A percentile compares a stretch with the other conserved stretches of the same genome.
phyloP scores from a whole-genome alignment of 2,888 invertebrate species.

The Lasioglossum calceatum region DNA sequence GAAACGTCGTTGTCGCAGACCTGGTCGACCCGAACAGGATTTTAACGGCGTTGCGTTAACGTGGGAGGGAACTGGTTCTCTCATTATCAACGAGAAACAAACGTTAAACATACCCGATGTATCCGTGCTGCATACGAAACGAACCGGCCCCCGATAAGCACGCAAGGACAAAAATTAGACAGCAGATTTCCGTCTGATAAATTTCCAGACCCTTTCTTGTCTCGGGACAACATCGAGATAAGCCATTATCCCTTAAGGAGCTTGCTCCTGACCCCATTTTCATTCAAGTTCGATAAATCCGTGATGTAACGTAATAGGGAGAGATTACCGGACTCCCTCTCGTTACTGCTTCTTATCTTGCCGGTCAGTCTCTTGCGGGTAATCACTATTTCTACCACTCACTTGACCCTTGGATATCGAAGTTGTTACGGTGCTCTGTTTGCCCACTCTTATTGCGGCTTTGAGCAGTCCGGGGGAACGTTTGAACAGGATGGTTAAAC shows the following conservation, averaged over 20 bases:
- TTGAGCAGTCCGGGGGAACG: slow-evolving; percentile 21
- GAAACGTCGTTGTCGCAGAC: slow-evolving; percentile 11
- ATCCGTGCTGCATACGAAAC: background rate
- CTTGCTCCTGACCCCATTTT: slow-evolving; percentile 66
- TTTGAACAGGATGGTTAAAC: slow-evolving; percentile 47
- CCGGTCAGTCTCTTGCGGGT: slow-evolving; percentile 63
- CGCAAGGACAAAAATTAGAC: slow-evolving; percentile 16
- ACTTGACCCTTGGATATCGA: slow-evolving; percentile 63
- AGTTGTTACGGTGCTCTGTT: slow-evolving; percentile 64
- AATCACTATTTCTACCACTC: slow-evolving; percentile 65
- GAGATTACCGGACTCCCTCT: slow-evolving; percentile 65
- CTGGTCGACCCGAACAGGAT: background rate
- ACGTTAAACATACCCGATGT: slow-evolving; percentile 12
- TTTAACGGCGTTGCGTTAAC: background rate
- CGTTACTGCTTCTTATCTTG: slow-evolving; percentile 49
- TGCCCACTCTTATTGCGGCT: slow-evolving; percentile 30
- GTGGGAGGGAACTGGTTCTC: slow-evolving; percentile 44
- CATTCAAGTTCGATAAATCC: slow-evolving; percentile 71
- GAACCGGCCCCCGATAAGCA: slow-evolving; percentile 14
- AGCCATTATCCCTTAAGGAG: slow-evolving; percentile 69
- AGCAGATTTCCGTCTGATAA: slow-evolving; percentile 41
- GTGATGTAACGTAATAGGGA: slow-evolving; percentile 70
- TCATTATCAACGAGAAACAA: slow-evolving; percentile 26
- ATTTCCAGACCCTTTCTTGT: slow-evolving; percentile 49
- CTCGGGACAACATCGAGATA: slow-evolving; percentile 57